Percentiles rank a stretch among this genome's conserved stretches.
Evolutionary conservation across 2,797 vertebrate genomes (phyloP).

Genomic region (Chrysocyon brachyurus): DNA sequence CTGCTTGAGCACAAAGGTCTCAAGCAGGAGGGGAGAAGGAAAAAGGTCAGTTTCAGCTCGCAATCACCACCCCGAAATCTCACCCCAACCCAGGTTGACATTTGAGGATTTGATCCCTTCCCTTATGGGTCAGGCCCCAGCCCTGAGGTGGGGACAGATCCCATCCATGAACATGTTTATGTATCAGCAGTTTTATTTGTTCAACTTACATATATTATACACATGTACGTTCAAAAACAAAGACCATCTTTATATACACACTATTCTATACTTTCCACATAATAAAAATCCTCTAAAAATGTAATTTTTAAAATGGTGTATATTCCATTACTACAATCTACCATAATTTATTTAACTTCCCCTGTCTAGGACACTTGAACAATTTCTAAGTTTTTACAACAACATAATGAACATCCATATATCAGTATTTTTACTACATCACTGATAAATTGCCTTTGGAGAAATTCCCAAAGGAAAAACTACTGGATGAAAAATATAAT

Average conservation of each 20-base stretch:
- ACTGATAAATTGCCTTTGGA: not conserved
- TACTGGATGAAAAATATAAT: not conserved
- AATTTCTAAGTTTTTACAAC: not conserved
- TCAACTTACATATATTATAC: not conserved
- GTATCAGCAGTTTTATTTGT: not conserved
- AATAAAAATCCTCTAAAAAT: not conserved
- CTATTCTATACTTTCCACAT: not conserved
- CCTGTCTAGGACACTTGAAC: not conserved
- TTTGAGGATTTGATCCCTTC: not conserved
- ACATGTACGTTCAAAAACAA: not conserved
- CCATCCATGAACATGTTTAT: not conserved
- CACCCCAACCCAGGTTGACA: not conserved
- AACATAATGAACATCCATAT: not conserved
- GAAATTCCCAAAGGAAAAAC: not conserved
- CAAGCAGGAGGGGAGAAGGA: not conserved
- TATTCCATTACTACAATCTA: not conserved
- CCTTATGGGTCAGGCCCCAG: not conserved
- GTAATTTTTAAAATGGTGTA: not conserved
- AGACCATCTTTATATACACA: not conserved
- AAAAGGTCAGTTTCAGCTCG: too few relatives aligned
- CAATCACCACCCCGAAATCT: not conserved
- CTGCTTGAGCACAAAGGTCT: not conserved
- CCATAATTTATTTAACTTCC: not conserved
- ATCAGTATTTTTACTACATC: not conserved
- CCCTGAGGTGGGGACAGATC: not conserved